Evolutionary conservation across 2,113 vertebrate species (phyloP).

Genomic region (Rhombomys opimus): DNA sequence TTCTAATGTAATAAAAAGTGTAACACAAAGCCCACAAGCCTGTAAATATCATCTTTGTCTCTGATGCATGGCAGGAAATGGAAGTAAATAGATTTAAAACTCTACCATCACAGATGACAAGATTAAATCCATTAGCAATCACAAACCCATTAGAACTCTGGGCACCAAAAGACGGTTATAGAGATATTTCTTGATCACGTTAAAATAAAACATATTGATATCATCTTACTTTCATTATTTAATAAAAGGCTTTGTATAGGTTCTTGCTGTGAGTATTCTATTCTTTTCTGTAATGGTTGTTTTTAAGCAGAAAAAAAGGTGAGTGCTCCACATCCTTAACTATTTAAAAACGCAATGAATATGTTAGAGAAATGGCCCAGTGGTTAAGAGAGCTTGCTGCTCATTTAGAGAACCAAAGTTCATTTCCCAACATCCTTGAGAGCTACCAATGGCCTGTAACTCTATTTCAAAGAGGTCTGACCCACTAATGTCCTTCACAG

Average conservation of each 20-base stretch:
- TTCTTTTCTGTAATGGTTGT: slow-evolving; percentile 63
- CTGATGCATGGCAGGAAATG: slow-evolving; percentile 84
- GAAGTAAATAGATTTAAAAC: slow-evolving; percentile 88
- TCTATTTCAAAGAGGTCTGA: too few species aligned
- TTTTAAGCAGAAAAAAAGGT: slow-evolving; percentile 57
- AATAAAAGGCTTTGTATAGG: slow-evolving; percentile 81
- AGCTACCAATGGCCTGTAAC: not conserved
- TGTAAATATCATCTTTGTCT: slow-evolving; percentile 82
- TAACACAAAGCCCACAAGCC: slow-evolving; percentile 81
- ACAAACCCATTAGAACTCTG: slow-evolving; percentile 79
- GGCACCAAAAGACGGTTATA: slow-evolving; percentile 76
- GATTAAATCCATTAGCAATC: slow-evolving; percentile 87
- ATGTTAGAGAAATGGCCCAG: not conserved
- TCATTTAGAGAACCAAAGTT: not conserved
- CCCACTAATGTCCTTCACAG: too few species aligned
- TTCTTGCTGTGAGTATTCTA: not conserved
- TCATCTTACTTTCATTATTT: slow-evolving; percentile 82
- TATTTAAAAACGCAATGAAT: slow-evolving; percentile 14
- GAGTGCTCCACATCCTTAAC: not conserved
- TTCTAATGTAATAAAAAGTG: slow-evolving; percentile 85
- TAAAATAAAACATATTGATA: slow-evolving; percentile 81
- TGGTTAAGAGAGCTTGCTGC: not conserved
- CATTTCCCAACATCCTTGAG: not conserved
- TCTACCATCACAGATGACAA: slow-evolving; percentile 82
- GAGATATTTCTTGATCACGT: slow-evolving; percentile 83